Percentiles rank a stretch among this genome's conserved stretches.
These are phyloP conservation scores for Parnassius mnemosyne DNA, from an alignment of 2,888 invertebrate species.

Conservation along the genomic window DNA sequence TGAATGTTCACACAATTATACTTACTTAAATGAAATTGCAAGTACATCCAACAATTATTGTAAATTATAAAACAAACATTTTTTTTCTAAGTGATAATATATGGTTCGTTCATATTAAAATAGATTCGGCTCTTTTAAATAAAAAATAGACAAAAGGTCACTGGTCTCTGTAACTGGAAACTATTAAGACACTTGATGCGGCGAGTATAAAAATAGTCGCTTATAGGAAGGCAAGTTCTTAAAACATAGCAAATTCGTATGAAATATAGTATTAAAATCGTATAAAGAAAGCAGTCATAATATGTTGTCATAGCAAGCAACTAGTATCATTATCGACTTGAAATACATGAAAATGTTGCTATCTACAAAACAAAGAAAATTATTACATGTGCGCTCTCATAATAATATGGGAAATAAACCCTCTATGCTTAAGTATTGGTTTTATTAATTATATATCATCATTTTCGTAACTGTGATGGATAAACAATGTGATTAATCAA, in stretches of 20 bases:
- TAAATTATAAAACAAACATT: too few relatives aligned
- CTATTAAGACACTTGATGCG: conserved; percentile 27
- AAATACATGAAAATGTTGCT: conserved; percentile 26
- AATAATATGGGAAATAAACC: conserved; percentile 19
- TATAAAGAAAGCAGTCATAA: conserved; percentile 51
- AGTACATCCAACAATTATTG: too few relatives aligned
- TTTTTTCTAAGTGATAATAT: too few relatives aligned
- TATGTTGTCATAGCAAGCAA: conserved; percentile 49
- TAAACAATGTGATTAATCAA: conserved; percentile 22
- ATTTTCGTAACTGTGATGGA: conserved; percentile 5
- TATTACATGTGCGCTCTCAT: conserved; percentile 37
- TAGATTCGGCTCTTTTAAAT: background rate
- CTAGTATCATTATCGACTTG: conserved; percentile 47
- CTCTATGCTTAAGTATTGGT: conserved; percentile 8
- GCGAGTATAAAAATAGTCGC: conserved; percentile 50
- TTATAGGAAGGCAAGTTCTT: conserved; percentile 40
- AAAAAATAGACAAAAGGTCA: conserved; percentile 9
- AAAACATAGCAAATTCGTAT: conserved; percentile 43
- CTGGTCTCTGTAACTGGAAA: conserved; percentile 4
- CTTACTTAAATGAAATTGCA: too few relatives aligned
- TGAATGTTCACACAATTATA: too few relatives aligned
- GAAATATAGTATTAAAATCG: conserved; percentile 43
- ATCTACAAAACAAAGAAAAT: conserved; percentile 28
- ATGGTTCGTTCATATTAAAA: too few relatives aligned
- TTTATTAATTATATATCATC: conserved; percentile 1